Conservation (phyloP, 1,140 invertebrate genomes). For the Chrysomallon squamiferum region DNA sequence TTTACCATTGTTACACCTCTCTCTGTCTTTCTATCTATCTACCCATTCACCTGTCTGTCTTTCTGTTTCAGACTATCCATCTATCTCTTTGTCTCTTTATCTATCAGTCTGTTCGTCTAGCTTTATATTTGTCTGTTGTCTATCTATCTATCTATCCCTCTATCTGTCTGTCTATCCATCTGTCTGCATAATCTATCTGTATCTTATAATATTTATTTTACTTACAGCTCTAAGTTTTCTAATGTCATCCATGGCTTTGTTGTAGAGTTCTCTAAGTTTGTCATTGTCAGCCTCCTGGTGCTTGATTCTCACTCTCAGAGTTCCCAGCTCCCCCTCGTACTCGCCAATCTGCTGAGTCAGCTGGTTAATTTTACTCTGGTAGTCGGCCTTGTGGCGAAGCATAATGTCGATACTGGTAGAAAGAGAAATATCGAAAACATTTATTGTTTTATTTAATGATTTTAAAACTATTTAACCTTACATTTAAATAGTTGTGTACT, state of each 20-base stretch:
- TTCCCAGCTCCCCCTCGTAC: constrained; percentile 38
- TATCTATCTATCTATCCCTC: no score
- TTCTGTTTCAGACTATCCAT: no score
- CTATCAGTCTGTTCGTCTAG: no score
- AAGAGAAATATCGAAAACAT: neutral
- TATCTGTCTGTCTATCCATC: no score
- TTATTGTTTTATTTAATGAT: neutral
- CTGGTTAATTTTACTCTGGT: constrained; percentile 27
- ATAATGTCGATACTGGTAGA: constrained; percentile 18
- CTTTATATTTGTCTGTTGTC: no score
- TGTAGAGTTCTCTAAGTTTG: constrained; percentile 26
- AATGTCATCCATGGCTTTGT: constrained; percentile 32
- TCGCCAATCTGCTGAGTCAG: constrained; percentile 35
- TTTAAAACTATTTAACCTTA: neutral
- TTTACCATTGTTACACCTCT: no score
- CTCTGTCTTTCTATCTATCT: no score
- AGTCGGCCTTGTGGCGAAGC: constrained; percentile 20
- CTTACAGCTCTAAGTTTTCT: constrained; percentile 34
- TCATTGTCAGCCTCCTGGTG: constrained; percentile 39
- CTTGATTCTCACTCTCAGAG: constrained; percentile 30
- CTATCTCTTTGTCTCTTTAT: no score
- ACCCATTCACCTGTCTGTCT: no score
- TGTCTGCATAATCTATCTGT: no score
- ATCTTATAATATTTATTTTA: no score
- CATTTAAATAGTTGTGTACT: no score